phyloP scores from a whole-genome alignment of 1,140 invertebrate species.

The Platyscapa corneri region DNA sequence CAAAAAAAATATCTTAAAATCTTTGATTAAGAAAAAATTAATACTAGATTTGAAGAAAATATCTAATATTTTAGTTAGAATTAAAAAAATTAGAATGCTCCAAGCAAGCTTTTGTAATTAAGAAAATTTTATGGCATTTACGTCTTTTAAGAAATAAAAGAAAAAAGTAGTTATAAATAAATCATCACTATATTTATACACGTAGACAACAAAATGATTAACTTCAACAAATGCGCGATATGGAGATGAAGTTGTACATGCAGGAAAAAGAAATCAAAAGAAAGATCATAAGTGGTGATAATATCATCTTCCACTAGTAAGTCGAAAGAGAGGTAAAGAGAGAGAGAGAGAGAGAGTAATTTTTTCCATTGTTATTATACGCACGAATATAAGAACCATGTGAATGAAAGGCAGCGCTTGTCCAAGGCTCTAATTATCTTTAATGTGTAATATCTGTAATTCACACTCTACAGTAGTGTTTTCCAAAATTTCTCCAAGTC shows the following conservation, averaged over 20 bases:
- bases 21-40: background rate
- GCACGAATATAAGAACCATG: constrained; percentile 10
- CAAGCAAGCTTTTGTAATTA: background rate
- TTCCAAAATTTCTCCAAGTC: constrained; percentile 1
- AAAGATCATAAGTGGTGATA: constrained; percentile 27
- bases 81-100: background rate
- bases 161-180: background rate
- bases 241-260: constrained; percentile 27
- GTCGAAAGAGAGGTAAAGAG: background rate
- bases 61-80: background rate
- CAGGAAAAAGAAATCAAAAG: background rate
- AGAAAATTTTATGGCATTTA: background rate
- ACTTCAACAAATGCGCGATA: constrained; percentile 13
- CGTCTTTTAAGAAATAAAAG: background rate
- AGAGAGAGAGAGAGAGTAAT: background rate
- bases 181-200: background rate
- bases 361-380: constrained; percentile 19
- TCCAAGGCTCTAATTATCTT: constrained; percentile 35
- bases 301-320: background rate
- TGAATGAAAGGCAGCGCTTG: constrained; percentile 17
- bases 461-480: background rate
- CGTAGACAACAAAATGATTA: background rate
- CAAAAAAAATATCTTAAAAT: background rate
- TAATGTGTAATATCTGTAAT: constrained; percentile 12
- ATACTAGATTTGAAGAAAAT: background rate